Evolutionary conservation across 2,888 invertebrate genomes (phyloP), one percentile per base, ranked within the genome.

Genomic region (Merodon equestris): DNA sequence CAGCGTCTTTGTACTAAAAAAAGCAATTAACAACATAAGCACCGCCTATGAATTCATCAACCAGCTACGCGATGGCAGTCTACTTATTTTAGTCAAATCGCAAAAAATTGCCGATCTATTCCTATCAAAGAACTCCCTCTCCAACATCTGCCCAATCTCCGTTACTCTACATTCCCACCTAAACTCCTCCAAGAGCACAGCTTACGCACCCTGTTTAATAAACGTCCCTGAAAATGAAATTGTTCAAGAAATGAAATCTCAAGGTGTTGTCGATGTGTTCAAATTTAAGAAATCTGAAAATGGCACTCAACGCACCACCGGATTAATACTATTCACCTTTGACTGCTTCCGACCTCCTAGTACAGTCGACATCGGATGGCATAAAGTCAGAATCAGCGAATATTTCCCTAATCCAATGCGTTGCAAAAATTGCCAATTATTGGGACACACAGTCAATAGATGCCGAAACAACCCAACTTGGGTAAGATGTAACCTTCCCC

Each of bases 371-470:
- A 44, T 44, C 12, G 44, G 19, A n/a, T 40, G 54, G 13, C 17
- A 40, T 7, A 54, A 15, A 1, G 19, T 36, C 18, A 17, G 18
- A 56, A 38, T 42, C 5, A 10, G 7, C 9, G 42, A 56, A 10
- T 56, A 56, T 13, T 42, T 42, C 9, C 19, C 40, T 1, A 44
- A 56, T 42, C 56, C 57, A 1, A 57, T 57, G 57, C 57, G 57
- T 13, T 57, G 57, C 14, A n/a, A 13, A 9, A 57, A 57, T 1
- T 57, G 57, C 34, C 45, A 57, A 57, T 27, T 57, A 1, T 13
- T 57, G 15, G 57, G 57, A 4, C n/a, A 54, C 27, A 57, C 57
- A 13, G 14, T 34, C 13, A 57, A 57, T 34, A 44, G 14, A 27
- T 57, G 57, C 44, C 18, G 27, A 17, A 19, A 13, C 9, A 17